These are phyloP conservation scores for Marronus borbonicus DNA, from an alignment of 2,888 invertebrate genomes.

Conservation along the genomic window DNA sequence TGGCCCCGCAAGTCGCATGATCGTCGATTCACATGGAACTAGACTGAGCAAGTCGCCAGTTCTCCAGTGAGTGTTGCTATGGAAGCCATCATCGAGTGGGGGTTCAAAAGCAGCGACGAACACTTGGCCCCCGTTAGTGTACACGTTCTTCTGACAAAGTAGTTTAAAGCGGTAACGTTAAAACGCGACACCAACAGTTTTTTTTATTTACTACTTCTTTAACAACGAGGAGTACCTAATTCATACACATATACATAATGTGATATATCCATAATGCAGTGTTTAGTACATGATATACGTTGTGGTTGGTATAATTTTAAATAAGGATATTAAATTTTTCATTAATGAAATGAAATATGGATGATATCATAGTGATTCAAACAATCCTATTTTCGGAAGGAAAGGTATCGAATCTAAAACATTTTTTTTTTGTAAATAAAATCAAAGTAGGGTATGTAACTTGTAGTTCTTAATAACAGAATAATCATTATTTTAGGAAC, in stretches of 20 bases:
- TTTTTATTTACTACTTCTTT: neutral
- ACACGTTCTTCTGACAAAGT: conserved; percentile 30
- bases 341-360: no score
- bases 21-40: conserved; percentile 58
- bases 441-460: no score
- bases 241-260: no score
- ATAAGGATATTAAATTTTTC: no score
- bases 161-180: conserved; percentile 31
- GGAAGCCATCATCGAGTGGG: conserved; percentile 38
- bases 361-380: no score
- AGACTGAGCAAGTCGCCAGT: conserved; percentile 64
- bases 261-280: no score
- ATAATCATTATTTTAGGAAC: neutral
- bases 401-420: neutral
- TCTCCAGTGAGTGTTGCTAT: conserved; percentile 44
- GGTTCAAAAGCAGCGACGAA: conserved; percentile 38
- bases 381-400: no score
- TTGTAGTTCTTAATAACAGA: neutral
- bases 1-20: conserved; percentile 61
- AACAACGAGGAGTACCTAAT: neutral
- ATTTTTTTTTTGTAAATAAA: neutral
- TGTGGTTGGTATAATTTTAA: neutral
- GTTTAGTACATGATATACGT: no score
- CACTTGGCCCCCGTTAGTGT: conserved; percentile 27
- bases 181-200: neutral